These are phyloP conservation scores for Laothoe populi DNA, from an alignment of 2,888 invertebrate species.

Conservation along the genomic window DNA sequence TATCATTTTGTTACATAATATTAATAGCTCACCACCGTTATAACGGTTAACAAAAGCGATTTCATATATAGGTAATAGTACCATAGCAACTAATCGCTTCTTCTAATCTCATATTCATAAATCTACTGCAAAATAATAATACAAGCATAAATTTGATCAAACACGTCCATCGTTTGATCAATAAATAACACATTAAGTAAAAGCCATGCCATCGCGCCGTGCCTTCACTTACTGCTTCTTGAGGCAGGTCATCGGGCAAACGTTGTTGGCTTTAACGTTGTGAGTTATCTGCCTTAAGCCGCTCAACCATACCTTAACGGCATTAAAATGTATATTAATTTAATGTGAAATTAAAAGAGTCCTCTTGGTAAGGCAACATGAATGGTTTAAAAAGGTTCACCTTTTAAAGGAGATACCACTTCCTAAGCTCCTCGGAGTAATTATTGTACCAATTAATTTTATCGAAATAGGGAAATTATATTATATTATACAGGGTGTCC, in stretches of 20 bases:
- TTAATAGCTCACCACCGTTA: background rate
- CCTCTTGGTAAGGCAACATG: too few species aligned
- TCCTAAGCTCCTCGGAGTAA: too few species aligned
- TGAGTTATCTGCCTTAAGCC: constrained; percentile 97
- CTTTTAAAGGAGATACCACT: too few species aligned
- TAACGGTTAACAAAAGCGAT: background rate
- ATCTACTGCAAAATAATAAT: constrained; percentile 8
- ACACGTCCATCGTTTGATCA: background rate
- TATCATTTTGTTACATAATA: too few species aligned
- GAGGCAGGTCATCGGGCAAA: constrained; percentile 99
- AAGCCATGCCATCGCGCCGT: constrained; percentile 52
- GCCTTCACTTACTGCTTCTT: constrained; percentile 97
- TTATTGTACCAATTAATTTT: too few species aligned
- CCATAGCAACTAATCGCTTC: constrained; percentile 17
- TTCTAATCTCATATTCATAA: constrained; percentile 8
- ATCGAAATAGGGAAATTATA: too few species aligned
- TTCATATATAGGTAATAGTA: too few species aligned
- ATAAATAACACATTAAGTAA: background rate
- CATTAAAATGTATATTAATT: background rate
- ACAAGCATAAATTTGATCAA: constrained; percentile 29
- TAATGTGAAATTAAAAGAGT: too few species aligned
- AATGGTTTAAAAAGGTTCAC: too few species aligned
- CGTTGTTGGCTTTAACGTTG: constrained; percentile 99
- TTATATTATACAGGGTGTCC: too few species aligned
- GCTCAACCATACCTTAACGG: constrained; percentile 95